These are phyloP conservation scores for Capricornis sumatraensis DNA, from an alignment of 2,113 vertebrate species.

Conservation along the genomic window DNA sequence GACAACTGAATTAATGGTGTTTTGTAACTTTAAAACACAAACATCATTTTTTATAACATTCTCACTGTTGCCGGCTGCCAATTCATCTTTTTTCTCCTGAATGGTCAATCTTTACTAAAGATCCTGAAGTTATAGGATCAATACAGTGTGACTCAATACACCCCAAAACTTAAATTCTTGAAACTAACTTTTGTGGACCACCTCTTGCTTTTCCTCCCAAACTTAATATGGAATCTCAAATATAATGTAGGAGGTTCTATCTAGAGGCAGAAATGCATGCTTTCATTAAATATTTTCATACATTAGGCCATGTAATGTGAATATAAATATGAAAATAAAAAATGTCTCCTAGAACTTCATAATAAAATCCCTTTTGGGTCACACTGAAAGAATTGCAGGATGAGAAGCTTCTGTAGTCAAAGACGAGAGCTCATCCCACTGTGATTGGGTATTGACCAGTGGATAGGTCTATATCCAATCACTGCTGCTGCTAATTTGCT, in stretches of 20 bases:
- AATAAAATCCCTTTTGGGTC: neutral
- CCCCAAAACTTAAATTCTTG: neutral
- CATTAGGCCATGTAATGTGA: neutral
- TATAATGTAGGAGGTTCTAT: neutral
- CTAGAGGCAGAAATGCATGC: neutral
- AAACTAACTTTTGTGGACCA: neutral
- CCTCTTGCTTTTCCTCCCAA: neutral
- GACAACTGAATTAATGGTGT: neutral
- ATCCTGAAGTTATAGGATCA: neutral
- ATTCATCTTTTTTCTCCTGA: neutral
- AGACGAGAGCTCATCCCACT: neutral
- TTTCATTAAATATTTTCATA: conserved; percentile 24
- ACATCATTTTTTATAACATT: neutral
- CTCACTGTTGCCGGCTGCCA: neutral
- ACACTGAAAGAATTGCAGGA: neutral
- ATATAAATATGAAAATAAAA: neutral
- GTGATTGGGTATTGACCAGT: neutral
- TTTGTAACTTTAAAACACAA: neutral
- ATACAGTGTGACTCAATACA: neutral
- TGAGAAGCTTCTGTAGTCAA: neutral
- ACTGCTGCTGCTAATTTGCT: too few species aligned
- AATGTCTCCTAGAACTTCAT: neutral
- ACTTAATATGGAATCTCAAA: neutral
- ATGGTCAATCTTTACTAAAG: neutral
- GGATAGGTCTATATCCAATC: neutral